These are phyloP conservation scores for Indicator maculatus DNA, from an alignment of 2,113 vertebrate genomes.

Conservation along the genomic window DNA sequence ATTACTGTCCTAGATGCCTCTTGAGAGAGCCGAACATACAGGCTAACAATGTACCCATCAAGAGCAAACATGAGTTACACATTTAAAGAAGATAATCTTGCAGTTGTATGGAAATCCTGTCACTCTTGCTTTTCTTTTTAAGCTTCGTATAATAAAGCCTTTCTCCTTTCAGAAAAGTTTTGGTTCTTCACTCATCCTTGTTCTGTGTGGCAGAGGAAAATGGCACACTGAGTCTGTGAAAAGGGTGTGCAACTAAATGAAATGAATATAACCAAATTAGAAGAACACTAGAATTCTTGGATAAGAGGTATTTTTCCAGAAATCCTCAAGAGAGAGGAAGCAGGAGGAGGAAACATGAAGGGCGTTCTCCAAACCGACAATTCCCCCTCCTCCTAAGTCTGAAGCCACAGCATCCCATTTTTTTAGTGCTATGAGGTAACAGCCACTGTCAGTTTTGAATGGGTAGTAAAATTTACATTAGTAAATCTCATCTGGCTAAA, in stretches of 20 bases:
- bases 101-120: constrained; percentile 50
- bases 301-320: background rate
- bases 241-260: background rate
- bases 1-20: constrained; percentile 44
- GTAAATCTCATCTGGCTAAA: constrained; percentile 9
- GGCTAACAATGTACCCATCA: constrained; percentile 58
- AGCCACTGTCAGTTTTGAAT: constrained; percentile 13
- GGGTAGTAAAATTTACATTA: constrained; percentile 17
- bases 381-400: background rate
- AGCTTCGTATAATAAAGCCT: constrained; percentile 29
- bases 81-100: constrained; percentile 70
- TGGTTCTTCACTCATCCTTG: background rate
- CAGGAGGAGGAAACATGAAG: background rate
- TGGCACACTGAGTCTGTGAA: background rate
- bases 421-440: background rate
- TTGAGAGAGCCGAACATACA: constrained; percentile 43
- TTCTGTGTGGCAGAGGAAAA: background rate
- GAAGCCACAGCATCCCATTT: background rate
- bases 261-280: background rate
- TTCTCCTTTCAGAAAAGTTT: constrained; percentile 14
- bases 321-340: background rate
- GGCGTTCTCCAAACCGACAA: background rate
- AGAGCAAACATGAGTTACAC: constrained; percentile 65
- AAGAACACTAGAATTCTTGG: background rate
- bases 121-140: constrained; percentile 67